Percentiles rank a stretch among this genome's conserved stretches.
These are phyloP conservation scores for Pocillopora meandrina DNA, from an alignment of 92 coral and sea anemone species.

Conservation along the genomic window DNA sequence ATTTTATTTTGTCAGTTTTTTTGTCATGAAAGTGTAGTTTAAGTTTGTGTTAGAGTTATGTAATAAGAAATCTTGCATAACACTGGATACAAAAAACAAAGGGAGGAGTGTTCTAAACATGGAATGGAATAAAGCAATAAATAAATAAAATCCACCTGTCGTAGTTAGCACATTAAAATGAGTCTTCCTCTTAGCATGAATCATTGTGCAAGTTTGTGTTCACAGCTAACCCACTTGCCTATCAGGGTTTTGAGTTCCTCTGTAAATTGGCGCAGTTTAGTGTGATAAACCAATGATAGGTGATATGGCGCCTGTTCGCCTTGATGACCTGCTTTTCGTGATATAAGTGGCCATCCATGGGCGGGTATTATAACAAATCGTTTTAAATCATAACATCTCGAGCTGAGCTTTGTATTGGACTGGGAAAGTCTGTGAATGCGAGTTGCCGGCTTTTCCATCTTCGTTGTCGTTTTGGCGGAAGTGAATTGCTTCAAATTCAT, in stretches of 20 bases:
- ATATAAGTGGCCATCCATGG: not conserved
- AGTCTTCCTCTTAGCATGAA: not conserved
- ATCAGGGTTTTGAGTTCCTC: not conserved
- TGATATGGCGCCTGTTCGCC: not conserved
- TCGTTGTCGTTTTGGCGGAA: not conserved
- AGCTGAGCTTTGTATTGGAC: not conserved
- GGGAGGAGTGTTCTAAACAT: not conserved
- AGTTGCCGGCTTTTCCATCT: not conserved
- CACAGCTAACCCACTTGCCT: not conserved
- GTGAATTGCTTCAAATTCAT: not conserved
- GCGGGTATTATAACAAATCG: slow-evolving; percentile 16
- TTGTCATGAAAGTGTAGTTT: too few relatives aligned
- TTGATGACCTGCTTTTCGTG: not conserved
- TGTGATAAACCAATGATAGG: not conserved
- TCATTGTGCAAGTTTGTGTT: not conserved
- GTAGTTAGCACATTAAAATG: not conserved
- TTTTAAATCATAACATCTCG: slow-evolving; percentile 6
- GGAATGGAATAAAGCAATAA: not conserved
- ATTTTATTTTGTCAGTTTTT: too few relatives aligned
- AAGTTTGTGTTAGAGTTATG: not conserved
- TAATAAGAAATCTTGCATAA: not conserved
- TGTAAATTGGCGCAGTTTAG: not conserved
- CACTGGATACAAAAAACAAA: not conserved
- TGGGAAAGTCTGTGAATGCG: not conserved
- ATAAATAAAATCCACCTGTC: slow-evolving; percentile 34